Evolutionary conservation across 2,888 invertebrate species (phyloP).

Genomic region (Plagodis pulveraria): DNA sequence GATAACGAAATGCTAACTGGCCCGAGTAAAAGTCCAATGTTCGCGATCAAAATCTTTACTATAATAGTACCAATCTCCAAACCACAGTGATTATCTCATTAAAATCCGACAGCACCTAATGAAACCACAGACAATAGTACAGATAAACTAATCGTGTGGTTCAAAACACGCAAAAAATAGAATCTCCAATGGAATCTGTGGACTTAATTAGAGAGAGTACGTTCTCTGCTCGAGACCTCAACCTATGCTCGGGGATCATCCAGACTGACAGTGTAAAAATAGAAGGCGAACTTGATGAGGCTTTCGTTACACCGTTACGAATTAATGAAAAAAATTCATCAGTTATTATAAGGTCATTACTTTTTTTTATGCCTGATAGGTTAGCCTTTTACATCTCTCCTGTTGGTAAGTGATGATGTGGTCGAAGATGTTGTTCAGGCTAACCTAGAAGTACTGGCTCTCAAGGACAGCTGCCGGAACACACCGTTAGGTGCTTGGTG

Average conservation of each 20-base stretch:
- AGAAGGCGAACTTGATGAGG: constrained; percentile 51
- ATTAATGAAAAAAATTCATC: constrained; percentile 15
- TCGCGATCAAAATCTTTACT: no score
- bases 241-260: constrained; percentile 67
- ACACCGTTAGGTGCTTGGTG: no score
- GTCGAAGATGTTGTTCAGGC: no score
- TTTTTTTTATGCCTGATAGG: no score
- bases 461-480: no score
- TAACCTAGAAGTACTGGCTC: no score
- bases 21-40: no score
- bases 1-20: no score
- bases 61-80: neutral
- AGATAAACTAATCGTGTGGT: constrained; percentile 29
- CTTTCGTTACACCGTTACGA: constrained; percentile 52
- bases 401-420: no score
- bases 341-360: no score
- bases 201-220: constrained; percentile 62
- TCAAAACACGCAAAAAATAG: constrained; percentile 42
- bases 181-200: constrained; percentile 45
- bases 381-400: no score
- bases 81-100: constrained; percentile 3
- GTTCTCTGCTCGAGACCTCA: constrained; percentile 40
- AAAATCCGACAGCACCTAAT: constrained; percentile 18
- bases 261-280: constrained; percentile 72
- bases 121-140: constrained; percentile 28